Evolutionary conservation across 2,797 vertebrate species (phyloP).

Genomic region (Gadopsis bispinosus): DNA sequence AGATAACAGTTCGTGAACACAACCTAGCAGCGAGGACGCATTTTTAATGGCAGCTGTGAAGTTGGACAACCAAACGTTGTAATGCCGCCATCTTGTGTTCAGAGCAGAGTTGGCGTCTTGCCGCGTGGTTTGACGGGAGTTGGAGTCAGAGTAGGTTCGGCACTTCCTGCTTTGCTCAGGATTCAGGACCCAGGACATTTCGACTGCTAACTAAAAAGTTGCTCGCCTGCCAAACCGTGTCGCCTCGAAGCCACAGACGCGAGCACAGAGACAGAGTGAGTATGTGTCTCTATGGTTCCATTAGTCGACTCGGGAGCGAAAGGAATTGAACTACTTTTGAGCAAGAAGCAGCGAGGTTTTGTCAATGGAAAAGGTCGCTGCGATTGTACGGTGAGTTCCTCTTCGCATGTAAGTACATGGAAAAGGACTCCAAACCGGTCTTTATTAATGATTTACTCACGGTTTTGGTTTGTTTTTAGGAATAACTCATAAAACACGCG

Average conservation of each 20-base stretch:
- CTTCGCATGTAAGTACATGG: conserved; percentile 12
- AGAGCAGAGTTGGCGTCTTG: neutral
- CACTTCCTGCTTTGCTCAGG: conserved; percentile 75
- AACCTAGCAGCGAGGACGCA: neutral
- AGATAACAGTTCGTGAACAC: neutral
- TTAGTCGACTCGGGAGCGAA: neutral
- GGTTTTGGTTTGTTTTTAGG: neutral
- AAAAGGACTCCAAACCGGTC: neutral
- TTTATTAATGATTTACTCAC: neutral
- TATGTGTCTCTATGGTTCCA: neutral
- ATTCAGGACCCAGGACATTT: conserved; percentile 33
- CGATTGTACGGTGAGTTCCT: conserved; percentile 32
- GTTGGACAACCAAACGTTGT: neutral
- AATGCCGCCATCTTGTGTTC: conserved; percentile 63
- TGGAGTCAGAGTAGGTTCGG: conserved; percentile 62
- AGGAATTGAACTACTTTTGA: neutral
- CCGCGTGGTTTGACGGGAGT: conserved; percentile 59
- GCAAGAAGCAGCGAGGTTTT: conserved; percentile 36
- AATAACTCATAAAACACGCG: neutral
- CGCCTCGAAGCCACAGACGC: conserved; percentile 7
- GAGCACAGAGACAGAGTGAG: conserved; percentile 53
- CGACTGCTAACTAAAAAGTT: conserved; percentile 47
- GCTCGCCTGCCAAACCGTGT: neutral
- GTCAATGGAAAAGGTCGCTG: conserved; percentile 12
- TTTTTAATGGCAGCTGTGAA: neutral